Conservation (phyloP, 1,140 invertebrate species). For the Rhyacophila brunnea region DNA sequence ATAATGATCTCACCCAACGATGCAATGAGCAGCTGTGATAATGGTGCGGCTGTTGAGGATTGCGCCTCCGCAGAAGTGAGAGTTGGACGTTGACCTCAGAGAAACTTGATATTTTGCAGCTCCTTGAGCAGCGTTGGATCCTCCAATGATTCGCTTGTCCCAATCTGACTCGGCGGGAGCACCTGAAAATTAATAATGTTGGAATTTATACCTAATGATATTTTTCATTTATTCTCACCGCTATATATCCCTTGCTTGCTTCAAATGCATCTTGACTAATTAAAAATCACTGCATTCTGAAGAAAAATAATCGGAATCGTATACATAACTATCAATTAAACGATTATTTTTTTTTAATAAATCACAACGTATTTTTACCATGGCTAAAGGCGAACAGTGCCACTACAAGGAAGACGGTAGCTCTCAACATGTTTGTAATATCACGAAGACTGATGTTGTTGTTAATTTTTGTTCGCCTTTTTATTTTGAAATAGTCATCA, state of each 20-base stretch:
- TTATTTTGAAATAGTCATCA: not conserved
- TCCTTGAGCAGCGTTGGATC: conserved; percentile 41
- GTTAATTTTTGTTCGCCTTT: not conserved
- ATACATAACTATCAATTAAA: too few species aligned
- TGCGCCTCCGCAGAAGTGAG: conserved; percentile 40
- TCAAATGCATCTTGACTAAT: too few species aligned
- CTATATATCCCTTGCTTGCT: too few species aligned
- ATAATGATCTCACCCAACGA: conserved; percentile 27
- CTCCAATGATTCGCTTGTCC: conserved; percentile 47
- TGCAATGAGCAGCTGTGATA: conserved; percentile 41
- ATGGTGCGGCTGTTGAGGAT: conserved; percentile 38
- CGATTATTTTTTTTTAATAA: too few species aligned
- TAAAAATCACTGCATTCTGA: too few species aligned
- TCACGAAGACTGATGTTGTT: too few species aligned
- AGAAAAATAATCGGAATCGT: too few species aligned
- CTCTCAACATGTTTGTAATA: not conserved
- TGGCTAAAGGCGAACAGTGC: not conserved
- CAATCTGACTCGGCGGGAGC: conserved; percentile 5
- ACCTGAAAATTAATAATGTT: not conserved
- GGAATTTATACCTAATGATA: too few species aligned
- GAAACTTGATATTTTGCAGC: conserved; percentile 19
- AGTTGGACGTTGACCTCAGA: conserved; percentile 18
- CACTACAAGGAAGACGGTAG: not conserved
- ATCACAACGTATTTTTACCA: not conserved
- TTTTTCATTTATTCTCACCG: too few species aligned